A percentile compares a stretch with the other conserved stretches of the same genome.
Conservation (phyloP, 2,113 vertebrate genomes). For the Sorex fumeus region DNA sequence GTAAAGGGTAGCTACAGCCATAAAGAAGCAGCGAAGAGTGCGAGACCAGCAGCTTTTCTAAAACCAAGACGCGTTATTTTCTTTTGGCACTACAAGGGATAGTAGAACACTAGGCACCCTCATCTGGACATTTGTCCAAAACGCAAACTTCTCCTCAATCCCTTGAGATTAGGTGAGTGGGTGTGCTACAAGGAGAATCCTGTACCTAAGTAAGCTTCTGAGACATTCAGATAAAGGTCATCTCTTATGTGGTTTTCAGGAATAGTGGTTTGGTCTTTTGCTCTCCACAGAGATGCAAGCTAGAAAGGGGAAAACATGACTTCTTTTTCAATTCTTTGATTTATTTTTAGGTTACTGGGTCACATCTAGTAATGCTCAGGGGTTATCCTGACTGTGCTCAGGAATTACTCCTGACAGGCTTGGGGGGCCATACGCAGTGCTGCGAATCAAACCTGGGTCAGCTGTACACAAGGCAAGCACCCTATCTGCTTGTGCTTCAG, state of each 20-base stretch:
- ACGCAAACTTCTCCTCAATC: neutral
- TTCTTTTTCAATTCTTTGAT: no score
- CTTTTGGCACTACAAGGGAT: neutral
- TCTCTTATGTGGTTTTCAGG: neutral
- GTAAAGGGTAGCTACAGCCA: neutral
- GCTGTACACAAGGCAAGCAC: no score
- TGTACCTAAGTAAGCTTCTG: neutral
- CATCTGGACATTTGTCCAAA: neutral
- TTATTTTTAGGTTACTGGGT: no score
- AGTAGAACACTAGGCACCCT: no score
- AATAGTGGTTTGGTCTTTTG: neutral
- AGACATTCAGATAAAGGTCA: neutral
- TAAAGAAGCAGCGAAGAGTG: neutral
- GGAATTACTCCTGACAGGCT: no score
- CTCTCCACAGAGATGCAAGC: slow-evolving; percentile 21
- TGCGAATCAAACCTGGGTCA: no score
- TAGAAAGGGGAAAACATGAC: neutral
- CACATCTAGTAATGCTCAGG: no score
- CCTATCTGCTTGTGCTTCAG: no score
- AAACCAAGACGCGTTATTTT: neutral
- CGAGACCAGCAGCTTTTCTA: neutral
- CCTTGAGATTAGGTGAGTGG: neutral
- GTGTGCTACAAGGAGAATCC: neutral
- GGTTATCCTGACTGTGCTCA: no score
- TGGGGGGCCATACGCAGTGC: no score